phyloP scores from a whole-genome alignment of 2,888 invertebrate species.

The Hirtodrosophila histrioides region DNA sequence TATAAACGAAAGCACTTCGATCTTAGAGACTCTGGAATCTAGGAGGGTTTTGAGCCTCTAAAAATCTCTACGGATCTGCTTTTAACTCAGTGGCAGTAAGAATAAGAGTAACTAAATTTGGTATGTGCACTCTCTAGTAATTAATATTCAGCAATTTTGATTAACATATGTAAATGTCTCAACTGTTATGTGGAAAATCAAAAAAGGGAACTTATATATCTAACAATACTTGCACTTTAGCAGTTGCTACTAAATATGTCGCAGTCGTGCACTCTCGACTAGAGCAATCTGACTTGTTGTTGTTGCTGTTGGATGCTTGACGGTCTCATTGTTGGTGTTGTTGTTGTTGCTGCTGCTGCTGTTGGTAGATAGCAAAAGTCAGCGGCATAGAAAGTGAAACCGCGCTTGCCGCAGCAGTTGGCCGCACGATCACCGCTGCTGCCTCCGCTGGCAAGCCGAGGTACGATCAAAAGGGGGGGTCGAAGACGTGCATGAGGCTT shows the following conservation, averaged over 20 bases:
- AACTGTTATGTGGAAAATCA: not conserved
- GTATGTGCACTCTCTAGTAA: too few species aligned
- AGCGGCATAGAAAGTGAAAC: slow-evolving; percentile 77
- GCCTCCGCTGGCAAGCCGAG: slow-evolving; percentile 19
- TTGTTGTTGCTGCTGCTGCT: slow-evolving; percentile 33
- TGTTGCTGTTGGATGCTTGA: slow-evolving; percentile 45
- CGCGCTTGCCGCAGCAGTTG: slow-evolving; percentile 64
- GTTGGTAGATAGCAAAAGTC: slow-evolving; percentile 72
- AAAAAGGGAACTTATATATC: too few species aligned
- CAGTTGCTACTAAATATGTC: slow-evolving; percentile 5
- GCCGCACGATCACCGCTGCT: slow-evolving; percentile 61
- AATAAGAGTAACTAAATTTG: too few species aligned
- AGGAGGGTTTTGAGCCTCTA: too few species aligned
- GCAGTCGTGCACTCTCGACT: slow-evolving; percentile 1
- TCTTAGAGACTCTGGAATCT: too few species aligned
- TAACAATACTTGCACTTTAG: not conserved
- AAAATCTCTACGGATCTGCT: too few species aligned
- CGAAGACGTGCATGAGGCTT: slow-evolving; percentile 38
- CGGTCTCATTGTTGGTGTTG: slow-evolving; percentile 48
- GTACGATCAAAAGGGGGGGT: slow-evolving; percentile 14
- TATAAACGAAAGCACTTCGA: too few species aligned
- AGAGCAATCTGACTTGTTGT: slow-evolving; percentile 30
- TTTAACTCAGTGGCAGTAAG: too few species aligned
- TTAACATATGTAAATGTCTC: not conserved
- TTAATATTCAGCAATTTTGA: too few species aligned